Percentiles rank a stretch among this genome's conserved stretches.
Conservation (phyloP, 2,888 invertebrate genomes). For the Anodontia alba region DNA sequence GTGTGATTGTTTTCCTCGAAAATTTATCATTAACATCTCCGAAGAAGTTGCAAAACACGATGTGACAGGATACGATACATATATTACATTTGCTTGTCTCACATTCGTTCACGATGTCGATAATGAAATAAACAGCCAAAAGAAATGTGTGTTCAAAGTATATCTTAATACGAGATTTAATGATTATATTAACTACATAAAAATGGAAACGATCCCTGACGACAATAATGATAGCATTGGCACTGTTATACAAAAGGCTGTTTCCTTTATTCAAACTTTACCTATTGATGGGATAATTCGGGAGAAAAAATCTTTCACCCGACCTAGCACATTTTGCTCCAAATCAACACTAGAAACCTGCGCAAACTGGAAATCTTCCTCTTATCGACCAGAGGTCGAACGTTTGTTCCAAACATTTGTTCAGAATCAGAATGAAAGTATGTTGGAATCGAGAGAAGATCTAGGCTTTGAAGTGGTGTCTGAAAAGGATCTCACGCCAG, state of each 20-base stretch:
- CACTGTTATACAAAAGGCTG: conserved; percentile 53
- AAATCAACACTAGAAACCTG: conserved; percentile 26
- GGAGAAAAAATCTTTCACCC: not conserved
- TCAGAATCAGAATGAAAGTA: too few relatives aligned
- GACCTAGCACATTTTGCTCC: too few relatives aligned
- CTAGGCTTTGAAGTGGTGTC: too few relatives aligned
- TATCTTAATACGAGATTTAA: conserved; percentile 55
- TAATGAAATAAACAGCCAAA: conserved; percentile 50
- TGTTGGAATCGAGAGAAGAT: too few relatives aligned
- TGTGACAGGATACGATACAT: too few relatives aligned
- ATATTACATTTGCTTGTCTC: conserved; percentile 25
- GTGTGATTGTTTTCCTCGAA: conserved; percentile 66
- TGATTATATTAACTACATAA: conserved; percentile 24
- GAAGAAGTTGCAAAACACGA: conserved; percentile 28
- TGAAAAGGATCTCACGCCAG: too few relatives aligned
- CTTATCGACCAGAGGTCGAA: conserved; percentile 35
- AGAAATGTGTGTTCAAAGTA: conserved; percentile 57
- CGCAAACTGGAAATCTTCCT: conserved; percentile 29
- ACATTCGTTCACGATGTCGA: conserved; percentile 48
- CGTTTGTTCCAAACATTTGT: conserved; percentile 23
- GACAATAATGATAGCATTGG: conserved; percentile 60
- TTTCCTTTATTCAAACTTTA: conserved; percentile 57
- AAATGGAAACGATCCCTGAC: conserved; percentile 61
- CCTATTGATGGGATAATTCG: conserved; percentile 25
- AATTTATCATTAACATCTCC: conserved; percentile 68